phyloP scores from a whole-genome alignment of 2,888 invertebrate species.

The Amiota mariae region DNA sequence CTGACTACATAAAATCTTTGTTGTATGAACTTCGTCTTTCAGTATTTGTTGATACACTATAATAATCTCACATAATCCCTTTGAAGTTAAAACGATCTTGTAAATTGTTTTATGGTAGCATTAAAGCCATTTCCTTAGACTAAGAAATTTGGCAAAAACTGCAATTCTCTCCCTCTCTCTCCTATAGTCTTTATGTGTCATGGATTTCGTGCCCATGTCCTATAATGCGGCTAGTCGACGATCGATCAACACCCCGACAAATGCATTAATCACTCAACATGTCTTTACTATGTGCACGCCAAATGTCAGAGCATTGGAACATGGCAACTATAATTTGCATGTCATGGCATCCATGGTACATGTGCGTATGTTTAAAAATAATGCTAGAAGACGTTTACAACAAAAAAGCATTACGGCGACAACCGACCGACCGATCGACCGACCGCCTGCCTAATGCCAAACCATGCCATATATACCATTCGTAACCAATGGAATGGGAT shows the following conservation, averaged over 20 bases:
- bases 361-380: slow-evolving; percentile 17
- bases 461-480: not conserved
- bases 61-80: no score
- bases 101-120: no score
- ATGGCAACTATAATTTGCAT: slow-evolving; percentile 21
- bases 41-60: no score
- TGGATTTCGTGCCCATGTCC: not conserved
- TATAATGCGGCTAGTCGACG: not conserved
- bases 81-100: no score
- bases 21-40: no score
- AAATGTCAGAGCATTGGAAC: slow-evolving; percentile 12
- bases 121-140: not conserved
- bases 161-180: not conserved
- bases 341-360: not conserved
- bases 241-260: slow-evolving; percentile 22
- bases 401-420: not conserved
- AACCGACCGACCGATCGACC: no score
- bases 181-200: not conserved
- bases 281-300: not conserved
- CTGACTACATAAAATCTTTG: no score
- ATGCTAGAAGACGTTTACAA: not conserved
- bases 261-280: slow-evolving; percentile 25
- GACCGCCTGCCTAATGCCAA: not conserved
- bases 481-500: not conserved
- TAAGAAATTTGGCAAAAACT: not conserved